A percentile compares a stretch with the other conserved stretches of the same genome.
Evolutionary conservation across 1,140 invertebrate species (phyloP).

Genomic region (Cataglyphis hispanica): DNA sequence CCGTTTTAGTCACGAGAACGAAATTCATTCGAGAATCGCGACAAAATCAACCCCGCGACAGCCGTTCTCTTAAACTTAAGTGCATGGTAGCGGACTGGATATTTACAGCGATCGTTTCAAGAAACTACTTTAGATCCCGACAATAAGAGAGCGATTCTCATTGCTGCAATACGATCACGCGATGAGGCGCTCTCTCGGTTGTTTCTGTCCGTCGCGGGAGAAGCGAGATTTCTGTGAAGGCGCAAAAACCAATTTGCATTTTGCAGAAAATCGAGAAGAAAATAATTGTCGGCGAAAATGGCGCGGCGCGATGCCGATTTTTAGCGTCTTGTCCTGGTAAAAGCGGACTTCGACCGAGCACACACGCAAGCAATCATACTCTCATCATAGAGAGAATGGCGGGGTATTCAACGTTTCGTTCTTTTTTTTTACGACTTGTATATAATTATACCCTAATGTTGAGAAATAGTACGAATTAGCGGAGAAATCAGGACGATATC

Average conservation of each 20-base stretch:
- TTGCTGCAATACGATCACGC: conserved; percentile 60
- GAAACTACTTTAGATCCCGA: conserved; percentile 58
- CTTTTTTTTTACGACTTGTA: background rate
- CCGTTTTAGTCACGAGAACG: conserved; percentile 3
- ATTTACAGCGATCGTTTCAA: conserved; percentile 42
- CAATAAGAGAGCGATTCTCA: conserved; percentile 30
- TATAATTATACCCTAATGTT: background rate
- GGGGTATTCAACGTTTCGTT: too few species aligned
- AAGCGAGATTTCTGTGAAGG: conserved; percentile 66
- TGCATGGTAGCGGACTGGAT: background rate
- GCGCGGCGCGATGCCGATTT: conserved; percentile 7
- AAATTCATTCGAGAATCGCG: background rate
- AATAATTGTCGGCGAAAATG: conserved; percentile 22
- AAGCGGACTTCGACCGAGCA: conserved; percentile 3
- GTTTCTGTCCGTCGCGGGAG: background rate
- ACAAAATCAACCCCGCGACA: conserved; percentile 5
- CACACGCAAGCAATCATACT: background rate
- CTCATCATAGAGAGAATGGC: background rate
- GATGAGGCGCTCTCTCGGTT: conserved; percentile 7
- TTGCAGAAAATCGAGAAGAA: conserved; percentile 32
- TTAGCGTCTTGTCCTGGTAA: conserved; percentile 30
- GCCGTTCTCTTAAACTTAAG: conserved; percentile 27
- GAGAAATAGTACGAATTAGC: background rate
- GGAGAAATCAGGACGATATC: background rate
- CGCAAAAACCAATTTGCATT: conserved; percentile 58